These are phyloP conservation scores for Helarctos malayanus DNA, from an alignment of 2,797 vertebrate genomes.

Conservation along the genomic window DNA sequence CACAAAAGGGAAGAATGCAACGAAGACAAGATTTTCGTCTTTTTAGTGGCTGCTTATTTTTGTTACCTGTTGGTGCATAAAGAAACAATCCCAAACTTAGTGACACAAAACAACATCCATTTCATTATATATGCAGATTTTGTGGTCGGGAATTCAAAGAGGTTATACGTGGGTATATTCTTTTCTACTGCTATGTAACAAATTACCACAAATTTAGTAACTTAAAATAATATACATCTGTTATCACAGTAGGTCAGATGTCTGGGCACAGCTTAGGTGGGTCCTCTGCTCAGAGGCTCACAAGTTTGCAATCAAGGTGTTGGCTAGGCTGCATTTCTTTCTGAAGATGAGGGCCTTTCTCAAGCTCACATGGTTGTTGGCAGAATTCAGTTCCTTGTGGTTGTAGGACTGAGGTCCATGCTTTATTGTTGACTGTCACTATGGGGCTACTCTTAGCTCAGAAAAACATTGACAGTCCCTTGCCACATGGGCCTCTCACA, in stretches of 20 bases:
- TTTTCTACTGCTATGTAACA: background rate
- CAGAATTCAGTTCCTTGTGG: background rate
- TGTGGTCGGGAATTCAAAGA: background rate
- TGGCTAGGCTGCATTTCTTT: background rate
- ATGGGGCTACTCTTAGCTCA: background rate
- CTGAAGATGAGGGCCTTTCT: background rate
- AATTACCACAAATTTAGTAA: background rate
- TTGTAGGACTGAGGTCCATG: background rate
- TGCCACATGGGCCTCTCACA: background rate
- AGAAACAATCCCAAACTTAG: background rate
- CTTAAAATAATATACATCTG: background rate
- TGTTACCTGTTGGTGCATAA: background rate
- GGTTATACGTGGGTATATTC: background rate
- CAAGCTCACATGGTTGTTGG: background rate
- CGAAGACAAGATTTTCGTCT: background rate
- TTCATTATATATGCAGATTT: background rate
- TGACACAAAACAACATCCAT: background rate
- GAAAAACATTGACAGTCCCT: background rate
- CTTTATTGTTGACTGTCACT: background rate
- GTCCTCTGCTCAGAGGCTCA: background rate
- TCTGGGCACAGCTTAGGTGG: background rate
- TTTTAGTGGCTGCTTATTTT: background rate
- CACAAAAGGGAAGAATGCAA: background rate
- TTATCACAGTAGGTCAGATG: background rate
- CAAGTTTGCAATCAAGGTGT: background rate